Evolutionary conservation across 2,888 invertebrate species (phyloP).

Genomic region (Mylabris sibirica): DNA sequence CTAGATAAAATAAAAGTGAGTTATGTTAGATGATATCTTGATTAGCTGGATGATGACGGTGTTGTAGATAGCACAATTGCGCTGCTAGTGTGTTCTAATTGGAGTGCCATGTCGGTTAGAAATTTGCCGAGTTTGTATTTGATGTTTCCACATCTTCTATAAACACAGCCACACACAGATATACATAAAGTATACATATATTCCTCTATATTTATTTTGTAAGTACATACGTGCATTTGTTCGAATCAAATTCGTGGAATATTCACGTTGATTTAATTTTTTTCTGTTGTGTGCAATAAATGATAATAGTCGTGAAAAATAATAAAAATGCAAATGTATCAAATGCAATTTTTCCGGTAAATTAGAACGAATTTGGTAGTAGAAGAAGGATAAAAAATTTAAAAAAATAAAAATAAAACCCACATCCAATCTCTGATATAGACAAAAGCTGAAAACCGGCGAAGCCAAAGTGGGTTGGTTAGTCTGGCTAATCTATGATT

Average conservation of each 20-base stretch:
- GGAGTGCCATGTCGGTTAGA: constrained; percentile 1
- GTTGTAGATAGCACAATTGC: not conserved
- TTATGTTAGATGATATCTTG: constrained; percentile 7
- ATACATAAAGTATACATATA: not conserved
- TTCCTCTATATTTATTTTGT: too few relatives aligned
- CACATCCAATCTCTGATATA: not conserved
- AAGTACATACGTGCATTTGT: not conserved
- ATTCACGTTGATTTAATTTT: not conserved
- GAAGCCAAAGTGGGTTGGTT: constrained; percentile 35
- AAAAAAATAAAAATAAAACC: too few relatives aligned
- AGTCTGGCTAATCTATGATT: constrained; percentile 54
- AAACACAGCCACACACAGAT: not conserved
- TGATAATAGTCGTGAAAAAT: constrained; percentile 24
- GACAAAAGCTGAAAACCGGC: constrained; percentile 14
- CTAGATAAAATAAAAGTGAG: not conserved
- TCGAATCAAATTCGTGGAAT: not conserved
- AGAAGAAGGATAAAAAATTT: constrained; percentile 34
- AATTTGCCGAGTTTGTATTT: not conserved
- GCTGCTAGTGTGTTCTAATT: not conserved
- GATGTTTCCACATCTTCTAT: not conserved
- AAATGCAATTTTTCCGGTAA: constrained; percentile 30
- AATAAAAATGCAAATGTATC: constrained; percentile 30
- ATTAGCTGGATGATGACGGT: constrained; percentile 11
- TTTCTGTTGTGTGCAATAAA: not conserved
- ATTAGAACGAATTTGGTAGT: constrained; percentile 30